These are phyloP conservation scores for Pandemis cinnamomeana DNA, from an alignment of 2,888 invertebrate species.

Conservation along the genomic window DNA sequence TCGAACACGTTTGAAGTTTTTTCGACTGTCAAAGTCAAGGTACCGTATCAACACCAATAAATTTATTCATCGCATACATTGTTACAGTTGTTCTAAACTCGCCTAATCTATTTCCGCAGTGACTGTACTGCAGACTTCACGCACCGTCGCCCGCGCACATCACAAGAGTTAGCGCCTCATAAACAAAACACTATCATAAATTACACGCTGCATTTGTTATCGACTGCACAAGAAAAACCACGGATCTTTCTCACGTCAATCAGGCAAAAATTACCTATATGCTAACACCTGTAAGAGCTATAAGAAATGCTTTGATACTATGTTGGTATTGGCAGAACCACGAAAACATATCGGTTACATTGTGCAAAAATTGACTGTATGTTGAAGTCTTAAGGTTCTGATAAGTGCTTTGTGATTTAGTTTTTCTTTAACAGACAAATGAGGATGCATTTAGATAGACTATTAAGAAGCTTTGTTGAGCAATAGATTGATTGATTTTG, in stretches of 20 bases:
- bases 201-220: slow-evolving; percentile 55
- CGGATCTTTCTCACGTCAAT: not conserved
- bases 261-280: not conserved
- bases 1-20: no score
- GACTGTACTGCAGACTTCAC: slow-evolving; percentile 44
- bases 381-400: not conserved
- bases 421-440: slow-evolving; percentile 21
- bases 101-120: slow-evolving; percentile 32
- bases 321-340: not conserved
- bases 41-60: no score
- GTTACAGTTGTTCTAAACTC: not conserved
- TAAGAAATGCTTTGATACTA: not conserved
- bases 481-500: slow-evolving; percentile 35
- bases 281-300: not conserved
- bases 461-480: slow-evolving; percentile 27
- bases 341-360: not conserved
- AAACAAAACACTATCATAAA: slow-evolving; percentile 59
- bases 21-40: no score
- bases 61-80: not conserved
- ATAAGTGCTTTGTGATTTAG: not conserved
- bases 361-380: not conserved
- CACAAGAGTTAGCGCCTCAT: slow-evolving; percentile 54
- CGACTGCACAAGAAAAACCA: slow-evolving; percentile 35
- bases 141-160: slow-evolving; percentile 49
- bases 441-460: slow-evolving; percentile 30